Percentiles rank a stretch among this genome's conserved stretches.
Evolutionary conservation across 2,888 invertebrate genomes (phyloP).

Genomic region (Calameuta filiformis): DNA sequence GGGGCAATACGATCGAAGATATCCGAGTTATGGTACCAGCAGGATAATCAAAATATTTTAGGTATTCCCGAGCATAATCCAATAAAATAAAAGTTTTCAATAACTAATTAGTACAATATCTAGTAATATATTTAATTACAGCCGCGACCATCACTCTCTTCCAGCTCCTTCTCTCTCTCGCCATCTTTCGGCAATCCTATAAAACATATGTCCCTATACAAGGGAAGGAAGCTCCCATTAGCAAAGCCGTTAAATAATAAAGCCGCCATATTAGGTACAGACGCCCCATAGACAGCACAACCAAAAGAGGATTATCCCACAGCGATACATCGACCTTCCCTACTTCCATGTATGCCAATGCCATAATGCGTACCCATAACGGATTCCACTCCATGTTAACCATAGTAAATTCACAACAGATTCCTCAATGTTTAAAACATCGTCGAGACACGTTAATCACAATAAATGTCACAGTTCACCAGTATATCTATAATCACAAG

Average conservation of each 20-base stretch:
- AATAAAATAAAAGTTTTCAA: neutral
- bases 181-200: neutral
- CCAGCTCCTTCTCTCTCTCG: neutral
- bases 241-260: slow-evolving; percentile 59
- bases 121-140: neutral
- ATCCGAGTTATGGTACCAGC: neutral
- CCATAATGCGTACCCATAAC: neutral
- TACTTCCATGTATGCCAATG: neutral
- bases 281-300: slow-evolving; percentile 44
- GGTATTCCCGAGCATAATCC: neutral
- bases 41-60: neutral
- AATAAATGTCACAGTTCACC: neutral
- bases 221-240: slow-evolving; percentile 41
- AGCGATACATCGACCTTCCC: slow-evolving; percentile 46
- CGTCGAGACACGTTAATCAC: neutral
- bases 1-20: neutral
- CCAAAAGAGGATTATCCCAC: slow-evolving; percentile 54
- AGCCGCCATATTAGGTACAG: slow-evolving; percentile 51
- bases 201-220: neutral
- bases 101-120: neutral
- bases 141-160: neutral
- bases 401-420: neutral
- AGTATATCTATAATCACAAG: neutral
- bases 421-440: neutral
- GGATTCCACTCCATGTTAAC: neutral